Evolutionary conservation across 2,888 invertebrate genomes (phyloP).

Genomic region (Dorcus hopei): DNA sequence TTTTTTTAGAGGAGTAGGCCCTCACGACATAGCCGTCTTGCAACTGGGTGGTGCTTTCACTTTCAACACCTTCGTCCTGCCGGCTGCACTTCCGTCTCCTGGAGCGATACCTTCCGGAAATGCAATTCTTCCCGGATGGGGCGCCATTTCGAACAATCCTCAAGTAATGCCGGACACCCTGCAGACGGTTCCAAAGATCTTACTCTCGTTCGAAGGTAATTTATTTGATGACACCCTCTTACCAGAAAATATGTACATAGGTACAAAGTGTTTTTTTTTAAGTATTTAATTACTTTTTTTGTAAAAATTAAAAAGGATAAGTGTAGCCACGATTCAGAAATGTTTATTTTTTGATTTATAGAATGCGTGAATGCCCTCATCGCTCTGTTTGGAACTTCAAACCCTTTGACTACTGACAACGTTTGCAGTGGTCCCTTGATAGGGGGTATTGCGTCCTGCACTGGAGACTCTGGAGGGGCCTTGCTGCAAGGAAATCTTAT

Average conservation of each 20-base stretch:
- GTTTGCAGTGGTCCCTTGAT: constrained; percentile 53
- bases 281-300: too few relatives aligned
- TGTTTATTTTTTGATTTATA: constrained; percentile 30
- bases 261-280: too few relatives aligned
- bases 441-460: constrained; percentile 47
- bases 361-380: constrained; percentile 49
- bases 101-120: constrained; percentile 33
- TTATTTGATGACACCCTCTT: too few relatives aligned
- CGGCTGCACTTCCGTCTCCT: constrained; percentile 41
- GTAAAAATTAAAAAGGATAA: too few relatives aligned
- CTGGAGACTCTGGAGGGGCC: constrained; percentile 58
- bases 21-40: constrained; percentile 54
- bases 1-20: constrained; percentile 18
- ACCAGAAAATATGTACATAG: too few relatives aligned
- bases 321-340: too few relatives aligned
- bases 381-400: constrained; percentile 37
- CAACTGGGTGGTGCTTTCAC: constrained; percentile 41
- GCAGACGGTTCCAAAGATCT: constrained; percentile 29
- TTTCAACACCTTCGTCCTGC: constrained; percentile 38
- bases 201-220: too few relatives aligned
- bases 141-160: constrained; percentile 25
- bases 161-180: constrained; percentile 35
- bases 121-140: constrained; percentile 51
- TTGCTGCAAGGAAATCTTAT: constrained; percentile 43
- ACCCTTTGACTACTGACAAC: constrained; percentile 50